A percentile compares a stretch with the other conserved stretches of the same genome.
Evolutionary conservation across 2,113 vertebrate genomes (phyloP).

Genomic region (Petaurus breviceps): DNA sequence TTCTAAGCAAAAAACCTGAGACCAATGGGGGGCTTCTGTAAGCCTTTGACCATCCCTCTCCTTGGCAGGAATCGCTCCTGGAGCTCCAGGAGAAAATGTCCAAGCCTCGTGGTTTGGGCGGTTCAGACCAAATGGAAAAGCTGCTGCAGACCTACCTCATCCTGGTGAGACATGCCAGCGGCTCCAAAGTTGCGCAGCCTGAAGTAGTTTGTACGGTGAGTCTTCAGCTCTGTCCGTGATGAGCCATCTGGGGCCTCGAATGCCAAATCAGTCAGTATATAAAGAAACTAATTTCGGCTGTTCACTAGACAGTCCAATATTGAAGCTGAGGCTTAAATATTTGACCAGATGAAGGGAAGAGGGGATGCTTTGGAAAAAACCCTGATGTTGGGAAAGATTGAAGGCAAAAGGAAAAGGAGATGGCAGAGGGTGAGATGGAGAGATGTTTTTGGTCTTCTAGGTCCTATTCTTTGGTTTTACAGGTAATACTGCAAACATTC

Average conservation of each 20-base stretch:
- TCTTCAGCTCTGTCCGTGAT: neutral
- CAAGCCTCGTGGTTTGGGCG: conserved; percentile 64
- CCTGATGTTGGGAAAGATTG: too few relatives aligned
- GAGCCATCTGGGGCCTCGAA: fast-evolving
- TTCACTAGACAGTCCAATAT: too few relatives aligned
- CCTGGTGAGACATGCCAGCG: conserved; percentile 87
- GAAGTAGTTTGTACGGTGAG: conserved; percentile 89
- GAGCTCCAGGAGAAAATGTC: conserved; percentile 81
- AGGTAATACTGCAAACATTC: conserved; percentile 88
- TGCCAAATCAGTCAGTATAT: neutral
- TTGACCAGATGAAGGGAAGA: too few relatives aligned
- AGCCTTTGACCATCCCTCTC: neutral
- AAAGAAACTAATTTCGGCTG: too few relatives aligned
- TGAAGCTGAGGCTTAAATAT: too few relatives aligned
- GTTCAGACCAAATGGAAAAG: conserved; percentile 90
- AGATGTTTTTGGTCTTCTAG: too few relatives aligned
- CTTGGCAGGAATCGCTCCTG: conserved; percentile 81
- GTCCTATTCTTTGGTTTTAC: conserved; percentile 51
- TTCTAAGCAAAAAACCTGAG: neutral
- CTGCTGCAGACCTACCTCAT: conserved; percentile 89
- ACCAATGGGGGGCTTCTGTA: neutral
- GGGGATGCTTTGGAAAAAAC: too few relatives aligned
- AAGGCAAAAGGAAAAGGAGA: too few relatives aligned
- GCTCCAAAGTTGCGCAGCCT: conserved; percentile 90
- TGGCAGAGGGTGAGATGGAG: too few relatives aligned